A percentile compares a stretch with the other conserved stretches of the same genome.
phyloP scores from a whole-genome alignment of 2,888 invertebrate species.

The Phanerotoma sp. region DNA sequence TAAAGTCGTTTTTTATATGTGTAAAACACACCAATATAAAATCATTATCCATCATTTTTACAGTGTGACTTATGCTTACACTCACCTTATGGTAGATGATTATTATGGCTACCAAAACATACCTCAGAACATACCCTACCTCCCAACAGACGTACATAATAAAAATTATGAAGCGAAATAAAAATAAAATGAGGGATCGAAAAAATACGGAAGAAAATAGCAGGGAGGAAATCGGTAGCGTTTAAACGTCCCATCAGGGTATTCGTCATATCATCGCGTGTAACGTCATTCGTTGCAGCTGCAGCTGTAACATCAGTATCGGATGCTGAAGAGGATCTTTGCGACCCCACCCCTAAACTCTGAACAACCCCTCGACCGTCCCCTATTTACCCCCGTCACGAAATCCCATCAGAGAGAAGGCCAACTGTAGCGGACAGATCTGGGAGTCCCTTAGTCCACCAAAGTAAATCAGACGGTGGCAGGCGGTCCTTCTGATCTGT shows the following conservation, averaged over 20 bases:
- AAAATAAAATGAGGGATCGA: background rate
- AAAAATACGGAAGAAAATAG: background rate
- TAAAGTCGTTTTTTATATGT: no score
- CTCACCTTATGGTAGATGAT: no score
- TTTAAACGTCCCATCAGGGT: slow-evolving; percentile 10
- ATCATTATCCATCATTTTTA: no score
- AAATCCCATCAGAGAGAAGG: slow-evolving; percentile 34
- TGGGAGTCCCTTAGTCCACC: slow-evolving; percentile 41
- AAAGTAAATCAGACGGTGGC: slow-evolving; percentile 56
- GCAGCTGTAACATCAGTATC: slow-evolving; percentile 16
- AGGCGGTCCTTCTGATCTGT: slow-evolving; percentile 57
- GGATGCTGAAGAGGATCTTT: slow-evolving; percentile 21
- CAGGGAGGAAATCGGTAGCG: background rate
- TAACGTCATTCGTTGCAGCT: slow-evolving; percentile 11
- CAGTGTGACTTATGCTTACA: no score
- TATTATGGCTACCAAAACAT: no score
- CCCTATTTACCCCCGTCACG: slow-evolving; percentile 42
- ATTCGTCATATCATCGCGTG: slow-evolving; percentile 16
- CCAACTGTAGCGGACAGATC: slow-evolving; percentile 32
- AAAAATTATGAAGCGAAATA: no score
- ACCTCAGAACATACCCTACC: no score
- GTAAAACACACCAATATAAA: no score
- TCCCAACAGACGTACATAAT: no score
- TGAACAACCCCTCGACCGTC: slow-evolving; percentile 32
- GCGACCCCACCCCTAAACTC: slow-evolving; percentile 49